Evolutionary conservation across 2,797 vertebrate species (phyloP).

Genomic region (Craterocephalus amniculus): DNA sequence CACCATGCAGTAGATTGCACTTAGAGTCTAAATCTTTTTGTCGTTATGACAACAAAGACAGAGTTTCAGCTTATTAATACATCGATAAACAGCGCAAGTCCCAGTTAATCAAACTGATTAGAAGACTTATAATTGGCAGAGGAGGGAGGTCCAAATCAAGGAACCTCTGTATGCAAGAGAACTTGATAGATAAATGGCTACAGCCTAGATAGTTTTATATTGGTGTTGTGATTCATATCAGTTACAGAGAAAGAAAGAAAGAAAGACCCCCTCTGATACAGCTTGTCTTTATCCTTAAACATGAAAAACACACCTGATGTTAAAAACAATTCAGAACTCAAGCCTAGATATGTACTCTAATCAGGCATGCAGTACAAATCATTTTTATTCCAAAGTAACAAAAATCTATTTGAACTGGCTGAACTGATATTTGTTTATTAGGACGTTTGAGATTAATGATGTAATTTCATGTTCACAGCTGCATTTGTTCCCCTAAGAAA

Average conservation of each 20-base stretch:
- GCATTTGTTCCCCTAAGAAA: not conserved
- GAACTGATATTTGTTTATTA: slow-evolving; percentile 1
- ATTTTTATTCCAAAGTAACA: not conserved
- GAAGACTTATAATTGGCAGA: no score
- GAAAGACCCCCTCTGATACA: no score
- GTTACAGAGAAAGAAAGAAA: no score
- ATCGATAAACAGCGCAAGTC: not conserved
- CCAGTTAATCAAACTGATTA: not conserved
- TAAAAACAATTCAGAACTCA: not conserved
- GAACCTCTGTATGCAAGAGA: not conserved
- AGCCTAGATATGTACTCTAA: not conserved
- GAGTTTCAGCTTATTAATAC: not conserved
- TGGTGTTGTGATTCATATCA: no score
- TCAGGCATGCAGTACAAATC: not conserved
- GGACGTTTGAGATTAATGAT: not conserved
- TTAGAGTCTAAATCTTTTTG: not conserved
- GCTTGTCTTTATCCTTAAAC: not conserved
- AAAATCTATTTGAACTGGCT: not conserved
- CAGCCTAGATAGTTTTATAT: not conserved
- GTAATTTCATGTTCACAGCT: not conserved
- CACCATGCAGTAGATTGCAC: not conserved
- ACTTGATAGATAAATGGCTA: not conserved
- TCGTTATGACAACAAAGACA: not conserved
- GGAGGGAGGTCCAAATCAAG: not conserved
- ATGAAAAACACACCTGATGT: not conserved